These are phyloP conservation scores for Leptodactylus fuscus DNA, from an alignment of 2,113 vertebrate genomes.

Conservation along the genomic window DNA sequence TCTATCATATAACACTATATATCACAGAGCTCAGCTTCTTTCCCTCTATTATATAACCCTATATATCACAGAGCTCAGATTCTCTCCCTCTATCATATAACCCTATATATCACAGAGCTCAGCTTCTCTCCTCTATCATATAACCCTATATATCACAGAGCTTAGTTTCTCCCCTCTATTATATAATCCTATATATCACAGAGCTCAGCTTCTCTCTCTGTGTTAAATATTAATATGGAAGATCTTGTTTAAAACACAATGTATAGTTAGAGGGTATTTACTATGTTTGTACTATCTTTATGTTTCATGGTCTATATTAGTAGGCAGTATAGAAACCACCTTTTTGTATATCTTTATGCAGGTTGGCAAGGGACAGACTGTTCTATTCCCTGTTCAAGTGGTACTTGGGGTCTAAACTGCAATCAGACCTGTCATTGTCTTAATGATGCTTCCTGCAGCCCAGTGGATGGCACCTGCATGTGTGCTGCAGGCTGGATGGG, in stretches of 20 bases:
- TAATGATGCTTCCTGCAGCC: conserved; percentile 88
- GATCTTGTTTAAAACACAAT: not conserved
- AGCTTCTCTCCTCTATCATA: too few relatives aligned
- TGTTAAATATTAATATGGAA: too few relatives aligned
- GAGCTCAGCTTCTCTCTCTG: too few relatives aligned
- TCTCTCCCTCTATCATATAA: too few relatives aligned
- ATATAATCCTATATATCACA: too few relatives aligned
- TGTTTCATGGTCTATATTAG: not conserved
- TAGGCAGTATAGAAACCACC: not conserved
- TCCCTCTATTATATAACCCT: too few relatives aligned
- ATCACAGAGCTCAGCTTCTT: too few relatives aligned
- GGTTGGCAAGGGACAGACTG: conserved; percentile 96
- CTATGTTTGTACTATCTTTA: not conserved
- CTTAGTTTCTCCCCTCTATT: too few relatives aligned
- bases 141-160: too few relatives aligned
- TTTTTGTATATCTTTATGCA: conserved; percentile 61
- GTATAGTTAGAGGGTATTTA: not conserved
- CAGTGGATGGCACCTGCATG: conserved; percentile 84
- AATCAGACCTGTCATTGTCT: conserved; percentile 86
- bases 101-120: too few relatives aligned
- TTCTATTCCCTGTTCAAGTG: conserved; percentile 87
- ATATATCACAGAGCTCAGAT: too few relatives aligned
- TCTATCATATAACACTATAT: too few relatives aligned
- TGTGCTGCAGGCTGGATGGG: conserved; percentile 92
- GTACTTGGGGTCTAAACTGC: conserved; percentile 90